Conservation (phyloP, 2,113 vertebrate genomes). For the Arizona elegans region DNA sequence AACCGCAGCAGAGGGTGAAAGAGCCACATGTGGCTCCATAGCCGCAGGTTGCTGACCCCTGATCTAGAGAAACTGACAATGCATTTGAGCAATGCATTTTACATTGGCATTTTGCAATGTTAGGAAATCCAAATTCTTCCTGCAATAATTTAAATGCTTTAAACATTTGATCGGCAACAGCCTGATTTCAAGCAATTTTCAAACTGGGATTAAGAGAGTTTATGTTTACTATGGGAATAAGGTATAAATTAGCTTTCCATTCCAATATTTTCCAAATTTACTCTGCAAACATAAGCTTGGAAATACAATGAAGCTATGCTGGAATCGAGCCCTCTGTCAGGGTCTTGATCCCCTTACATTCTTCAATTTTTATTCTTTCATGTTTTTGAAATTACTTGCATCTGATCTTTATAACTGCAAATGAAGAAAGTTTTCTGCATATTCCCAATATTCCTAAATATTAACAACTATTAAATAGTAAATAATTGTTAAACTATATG, state of each 20-base stretch:
- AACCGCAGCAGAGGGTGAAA: too few species aligned
- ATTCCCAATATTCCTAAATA: not conserved
- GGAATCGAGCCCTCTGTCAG: too few species aligned
- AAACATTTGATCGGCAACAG: not conserved
- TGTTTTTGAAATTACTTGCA: too few species aligned
- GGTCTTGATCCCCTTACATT: too few species aligned
- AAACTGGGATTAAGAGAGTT: not conserved
- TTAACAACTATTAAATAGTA: not conserved
- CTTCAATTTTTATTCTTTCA: too few species aligned
- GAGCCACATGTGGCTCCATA: too few species aligned
- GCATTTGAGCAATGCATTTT: not conserved
- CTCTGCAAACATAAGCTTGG: too few species aligned
- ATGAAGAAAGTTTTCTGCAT: not conserved
- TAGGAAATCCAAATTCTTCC: not conserved
- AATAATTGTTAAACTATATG: not conserved
- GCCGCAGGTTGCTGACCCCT: too few species aligned
- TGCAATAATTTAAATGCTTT: not conserved
- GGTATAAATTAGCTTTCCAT: too few species aligned
- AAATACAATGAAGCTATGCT: too few species aligned
- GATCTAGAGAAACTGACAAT: not conserved
- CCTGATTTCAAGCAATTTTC: not conserved
- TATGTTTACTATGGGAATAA: not conserved
- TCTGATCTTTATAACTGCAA: not conserved
- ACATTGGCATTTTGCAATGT: not conserved
- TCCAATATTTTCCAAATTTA: too few species aligned